A percentile compares a stretch with the other conserved stretches of the same genome.
Conservation (phyloP, 2,797 vertebrate genomes). For the Poecile montanus region DNA sequence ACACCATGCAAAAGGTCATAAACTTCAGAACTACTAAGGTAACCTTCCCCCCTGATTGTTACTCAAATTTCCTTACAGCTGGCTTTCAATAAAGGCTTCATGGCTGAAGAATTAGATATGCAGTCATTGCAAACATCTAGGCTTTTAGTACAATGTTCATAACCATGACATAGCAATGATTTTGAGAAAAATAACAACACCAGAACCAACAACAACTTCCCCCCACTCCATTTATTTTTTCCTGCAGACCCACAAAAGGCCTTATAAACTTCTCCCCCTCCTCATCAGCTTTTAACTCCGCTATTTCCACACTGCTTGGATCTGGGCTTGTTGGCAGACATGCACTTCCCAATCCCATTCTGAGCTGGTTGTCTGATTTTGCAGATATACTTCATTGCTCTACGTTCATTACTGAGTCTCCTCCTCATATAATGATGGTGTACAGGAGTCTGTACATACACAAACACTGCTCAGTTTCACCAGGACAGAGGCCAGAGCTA, state of each 20-base stretch:
- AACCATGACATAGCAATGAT: neutral
- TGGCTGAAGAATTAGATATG: neutral
- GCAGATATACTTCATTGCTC: neutral
- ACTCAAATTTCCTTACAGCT: neutral
- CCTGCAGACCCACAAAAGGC: neutral
- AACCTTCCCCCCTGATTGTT: neutral
- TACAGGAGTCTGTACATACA: neutral
- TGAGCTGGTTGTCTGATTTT: neutral
- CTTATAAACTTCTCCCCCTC: accelerated
- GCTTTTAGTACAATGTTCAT: neutral
- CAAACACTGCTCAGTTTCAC: neutral
- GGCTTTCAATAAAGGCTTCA: neutral
- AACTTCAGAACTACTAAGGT: neutral
- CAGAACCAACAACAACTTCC: neutral
- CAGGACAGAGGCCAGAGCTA: neutral
- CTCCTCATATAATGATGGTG: neutral
- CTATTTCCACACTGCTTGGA: neutral
- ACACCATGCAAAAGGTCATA: neutral
- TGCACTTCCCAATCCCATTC: neutral
- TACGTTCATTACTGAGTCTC: neutral
- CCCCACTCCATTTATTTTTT: accelerated
- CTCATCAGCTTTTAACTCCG: neutral
- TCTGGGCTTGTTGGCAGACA: neutral
- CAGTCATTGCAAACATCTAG: neutral
- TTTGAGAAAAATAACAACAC: neutral